A percentile compares a stretch with the other conserved stretches of the same genome.
These are phyloP conservation scores for Perizoma flavofasciatum DNA, from an alignment of 2,888 invertebrate genomes.

Conservation along the genomic window DNA sequence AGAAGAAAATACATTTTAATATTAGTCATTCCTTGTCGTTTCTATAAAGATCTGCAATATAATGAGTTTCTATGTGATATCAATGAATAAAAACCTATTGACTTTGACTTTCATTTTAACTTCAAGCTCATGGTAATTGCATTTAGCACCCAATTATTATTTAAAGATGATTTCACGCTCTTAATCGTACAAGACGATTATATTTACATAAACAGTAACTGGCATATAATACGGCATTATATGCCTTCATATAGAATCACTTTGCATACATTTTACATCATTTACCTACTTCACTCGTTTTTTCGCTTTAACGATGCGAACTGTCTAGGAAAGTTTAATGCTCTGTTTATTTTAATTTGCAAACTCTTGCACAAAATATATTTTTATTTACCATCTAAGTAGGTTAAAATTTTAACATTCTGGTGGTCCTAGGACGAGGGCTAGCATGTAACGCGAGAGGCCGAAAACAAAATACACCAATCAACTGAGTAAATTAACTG, in stretches of 20 bases:
- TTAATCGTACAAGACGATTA: constrained; percentile 5
- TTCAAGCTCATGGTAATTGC: not conserved
- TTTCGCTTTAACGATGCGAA: not conserved
- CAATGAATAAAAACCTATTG: too few species aligned
- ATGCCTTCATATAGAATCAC: constrained; percentile 10
- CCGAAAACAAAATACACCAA: too few species aligned
- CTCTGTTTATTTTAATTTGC: constrained; percentile 17
- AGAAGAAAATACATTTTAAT: too few species aligned
- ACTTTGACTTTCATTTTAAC: not conserved
- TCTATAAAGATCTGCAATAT: too few species aligned
- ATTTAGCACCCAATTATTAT: constrained; percentile 21
- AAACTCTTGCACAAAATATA: not conserved
- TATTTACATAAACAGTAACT: constrained; percentile 3
- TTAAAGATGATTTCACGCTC: constrained; percentile 10
- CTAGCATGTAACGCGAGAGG: too few species aligned
- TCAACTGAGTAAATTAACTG: too few species aligned
- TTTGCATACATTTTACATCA: constrained; percentile 15
- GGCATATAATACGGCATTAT: not conserved
- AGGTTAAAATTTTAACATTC: too few species aligned
- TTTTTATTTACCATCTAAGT: too few species aligned
- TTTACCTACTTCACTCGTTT: not conserved
- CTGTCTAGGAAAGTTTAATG: constrained; percentile 10
- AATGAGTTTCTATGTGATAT: too few species aligned
- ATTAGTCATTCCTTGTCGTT: too few species aligned
- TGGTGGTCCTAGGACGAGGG: too few species aligned